Evolutionary conservation across 1,140 invertebrate species (phyloP).

Genomic region (Neelides sp.): DNA sequence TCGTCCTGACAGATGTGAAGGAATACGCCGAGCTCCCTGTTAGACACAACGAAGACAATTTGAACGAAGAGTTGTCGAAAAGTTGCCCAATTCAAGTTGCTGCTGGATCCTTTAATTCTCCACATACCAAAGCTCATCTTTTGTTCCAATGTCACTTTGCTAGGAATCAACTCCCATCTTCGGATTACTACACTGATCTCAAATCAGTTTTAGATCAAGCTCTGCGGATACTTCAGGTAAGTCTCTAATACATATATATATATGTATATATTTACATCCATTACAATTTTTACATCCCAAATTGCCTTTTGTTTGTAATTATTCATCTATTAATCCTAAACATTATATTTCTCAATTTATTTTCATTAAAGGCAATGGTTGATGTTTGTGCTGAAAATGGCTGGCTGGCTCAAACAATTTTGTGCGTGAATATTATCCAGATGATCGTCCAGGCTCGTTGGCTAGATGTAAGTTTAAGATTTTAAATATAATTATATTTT

Average conservation of each 20-base stretch:
- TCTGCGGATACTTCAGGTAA: conserved; percentile 81
- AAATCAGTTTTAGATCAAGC: conserved; percentile 95
- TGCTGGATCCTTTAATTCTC: conserved; percentile 62
- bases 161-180: conserved; percentile 62
- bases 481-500: background rate
- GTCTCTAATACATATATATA: too few species aligned
- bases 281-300: background rate
- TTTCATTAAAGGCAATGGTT: conserved; percentile 71
- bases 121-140: conserved; percentile 86
- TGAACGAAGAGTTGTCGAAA: conserved; percentile 78
- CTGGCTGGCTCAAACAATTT: conserved; percentile 68
- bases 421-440: conserved; percentile 67
- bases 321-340: too few species aligned
- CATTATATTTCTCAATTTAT: too few species aligned
- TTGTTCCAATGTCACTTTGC: conserved; percentile 88
- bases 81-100: conserved; percentile 60
- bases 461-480: conserved; percentile 42
- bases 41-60: conserved; percentile 91
- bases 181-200: conserved; percentile 91
- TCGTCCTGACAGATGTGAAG: conserved; percentile 66
- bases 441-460: conserved; percentile 86
- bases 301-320: background rate
- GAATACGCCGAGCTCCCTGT: conserved; percentile 93
- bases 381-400: conserved; percentile 80
- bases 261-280: conserved; percentile 5